Conservation (phyloP, 2,888 invertebrate species). For the Cerastoderma edule region DNA sequence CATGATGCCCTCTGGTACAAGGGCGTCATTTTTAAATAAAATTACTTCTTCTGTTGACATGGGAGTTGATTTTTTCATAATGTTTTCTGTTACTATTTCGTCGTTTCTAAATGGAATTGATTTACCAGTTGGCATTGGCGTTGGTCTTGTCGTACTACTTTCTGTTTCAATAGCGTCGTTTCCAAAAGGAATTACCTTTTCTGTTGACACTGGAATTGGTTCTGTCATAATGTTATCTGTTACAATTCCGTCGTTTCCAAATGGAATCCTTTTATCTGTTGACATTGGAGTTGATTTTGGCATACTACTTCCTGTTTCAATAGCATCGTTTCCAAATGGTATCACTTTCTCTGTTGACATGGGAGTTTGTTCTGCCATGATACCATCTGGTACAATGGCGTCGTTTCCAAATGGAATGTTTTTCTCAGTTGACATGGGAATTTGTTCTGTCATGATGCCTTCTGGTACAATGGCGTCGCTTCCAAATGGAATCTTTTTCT, state of each 20-base stretch:
- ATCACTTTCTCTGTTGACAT: neutral
- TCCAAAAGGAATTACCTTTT: neutral
- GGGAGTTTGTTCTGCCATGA: too few species aligned
- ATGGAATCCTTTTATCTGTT: neutral
- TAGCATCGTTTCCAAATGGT: neutral
- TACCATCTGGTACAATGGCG: neutral
- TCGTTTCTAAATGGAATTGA: neutral
- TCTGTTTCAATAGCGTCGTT: neutral
- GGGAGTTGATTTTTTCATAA: too few species aligned
- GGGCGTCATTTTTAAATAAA: too few species aligned
- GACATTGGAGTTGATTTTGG: neutral
- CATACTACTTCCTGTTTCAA: neutral
- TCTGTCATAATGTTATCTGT: neutral
- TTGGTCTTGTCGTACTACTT: neutral
- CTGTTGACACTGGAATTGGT: too few species aligned
- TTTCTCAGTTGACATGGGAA: too few species aligned
- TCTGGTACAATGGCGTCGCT: neutral
- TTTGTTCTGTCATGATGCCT: neutral
- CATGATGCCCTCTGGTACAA: too few species aligned
- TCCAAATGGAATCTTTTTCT: neutral
- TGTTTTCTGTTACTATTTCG: neutral
- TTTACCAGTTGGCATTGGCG: neutral
- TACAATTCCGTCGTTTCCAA: neutral
- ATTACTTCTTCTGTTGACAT: too few species aligned
- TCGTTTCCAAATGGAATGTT: slow-evolving; percentile 10